These are phyloP conservation scores for Etheostoma perlongum DNA, from an alignment of 2,797 vertebrate genomes.

Conservation along the genomic window DNA sequence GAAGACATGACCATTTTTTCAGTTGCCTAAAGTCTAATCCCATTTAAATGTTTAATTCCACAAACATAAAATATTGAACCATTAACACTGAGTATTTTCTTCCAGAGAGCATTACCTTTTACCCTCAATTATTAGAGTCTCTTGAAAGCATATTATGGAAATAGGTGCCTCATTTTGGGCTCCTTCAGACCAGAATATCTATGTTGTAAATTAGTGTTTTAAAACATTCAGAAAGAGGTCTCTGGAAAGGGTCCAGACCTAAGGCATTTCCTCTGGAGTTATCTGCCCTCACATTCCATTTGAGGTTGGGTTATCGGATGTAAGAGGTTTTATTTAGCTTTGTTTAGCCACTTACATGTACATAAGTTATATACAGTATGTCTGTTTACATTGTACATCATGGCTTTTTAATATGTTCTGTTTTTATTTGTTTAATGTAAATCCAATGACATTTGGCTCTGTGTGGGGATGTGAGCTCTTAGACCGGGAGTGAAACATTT, in stretches of 20 bases:
- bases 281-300: constrained; percentile 76
- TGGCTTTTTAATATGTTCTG: constrained; percentile 24
- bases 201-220: constrained; percentile 44
- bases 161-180: neutral
- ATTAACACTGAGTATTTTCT: neutral
- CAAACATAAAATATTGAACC: constrained; percentile 69
- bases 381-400: constrained; percentile 21
- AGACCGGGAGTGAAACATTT: constrained; percentile 23
- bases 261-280: constrained; percentile 82
- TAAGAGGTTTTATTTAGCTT: constrained; percentile 48
- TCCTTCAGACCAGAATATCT: constrained; percentile 16
- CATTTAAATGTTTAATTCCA: constrained; percentile 73
- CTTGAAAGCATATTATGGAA: neutral
- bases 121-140: neutral
- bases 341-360: constrained; percentile 28
- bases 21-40: constrained; percentile 65
- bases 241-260: constrained; percentile 64
- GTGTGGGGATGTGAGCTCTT: constrained; percentile 1
- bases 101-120: neutral
- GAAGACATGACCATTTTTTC: constrained; percentile 56
- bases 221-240: constrained; percentile 39
- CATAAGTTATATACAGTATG: constrained; percentile 18
- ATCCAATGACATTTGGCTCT: constrained; percentile 32
- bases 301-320: constrained; percentile 77
- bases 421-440: constrained; percentile 42